A percentile compares a stretch with the other conserved stretches of the same genome.
Conservation (phyloP, 2,888 invertebrate species). For the Liopterus haemorrhoidalis region DNA sequence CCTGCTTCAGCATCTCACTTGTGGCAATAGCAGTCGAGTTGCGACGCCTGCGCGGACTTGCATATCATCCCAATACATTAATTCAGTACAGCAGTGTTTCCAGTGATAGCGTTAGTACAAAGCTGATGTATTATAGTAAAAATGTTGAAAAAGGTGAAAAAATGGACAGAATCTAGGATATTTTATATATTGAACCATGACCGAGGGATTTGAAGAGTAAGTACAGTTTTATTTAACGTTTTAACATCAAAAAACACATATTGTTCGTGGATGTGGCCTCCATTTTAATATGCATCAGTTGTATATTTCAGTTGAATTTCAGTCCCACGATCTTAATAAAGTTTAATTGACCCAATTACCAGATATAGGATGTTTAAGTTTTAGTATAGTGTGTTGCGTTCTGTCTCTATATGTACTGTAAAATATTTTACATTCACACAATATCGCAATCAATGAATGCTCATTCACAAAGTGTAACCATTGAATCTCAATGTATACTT, state of each 20-base stretch:
- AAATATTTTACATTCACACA: conserved; percentile 19
- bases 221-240: conserved; percentile 46
- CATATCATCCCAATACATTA: conserved; percentile 40
- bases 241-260: conserved; percentile 27
- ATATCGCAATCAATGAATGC: conserved; percentile 16
- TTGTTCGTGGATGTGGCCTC: conserved; percentile 38
- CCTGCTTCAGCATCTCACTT: not conserved
- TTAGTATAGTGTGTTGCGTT: conserved; percentile 7
- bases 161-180: conserved; percentile 77
- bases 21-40: not conserved
- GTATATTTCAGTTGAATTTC: conserved; percentile 18
- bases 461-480: conserved; percentile 23
- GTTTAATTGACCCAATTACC: conserved; percentile 21
- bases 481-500: conserved; percentile 19
- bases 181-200: conserved; percentile 82
- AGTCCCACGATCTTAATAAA: conserved; percentile 20
- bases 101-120: conserved; percentile 40
- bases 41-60: conserved; percentile 34
- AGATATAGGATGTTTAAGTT: conserved; percentile 15
- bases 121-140: conserved; percentile 57
- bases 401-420: conserved; percentile 15
- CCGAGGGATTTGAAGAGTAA: conserved; percentile 88
- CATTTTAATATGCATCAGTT: conserved; percentile 32
- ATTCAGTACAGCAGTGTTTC: conserved; percentile 46
- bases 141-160: conserved; percentile 77